A percentile compares a stretch with the other conserved stretches of the same genome.
Conservation (phyloP, 1,140 invertebrate genomes). For the Elymnias hypermnestra region DNA sequence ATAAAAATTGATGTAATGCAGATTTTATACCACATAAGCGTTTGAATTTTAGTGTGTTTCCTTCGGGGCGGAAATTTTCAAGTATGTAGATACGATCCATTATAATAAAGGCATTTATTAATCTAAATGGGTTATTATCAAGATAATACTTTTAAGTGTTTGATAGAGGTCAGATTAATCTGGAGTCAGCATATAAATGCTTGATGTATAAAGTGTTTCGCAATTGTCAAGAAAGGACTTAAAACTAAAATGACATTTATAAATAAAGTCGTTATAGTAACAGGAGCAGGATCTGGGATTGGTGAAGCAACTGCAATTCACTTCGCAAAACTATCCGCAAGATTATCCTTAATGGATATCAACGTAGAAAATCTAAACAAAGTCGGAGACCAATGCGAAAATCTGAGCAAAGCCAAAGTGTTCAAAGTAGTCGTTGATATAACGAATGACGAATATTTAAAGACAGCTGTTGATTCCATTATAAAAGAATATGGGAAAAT, state of each 20-base stretch:
- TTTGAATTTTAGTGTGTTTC: too few species aligned
- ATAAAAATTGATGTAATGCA: too few species aligned
- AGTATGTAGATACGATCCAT: too few species aligned
- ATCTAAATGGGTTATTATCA: too few species aligned
- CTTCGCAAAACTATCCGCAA: conserved; percentile 11
- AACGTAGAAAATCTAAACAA: conserved; percentile 4
- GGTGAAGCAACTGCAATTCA: conserved; percentile 4
- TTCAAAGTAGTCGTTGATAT: conserved; percentile 5
- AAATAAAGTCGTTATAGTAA: conserved; percentile 10
- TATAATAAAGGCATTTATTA: too few species aligned
- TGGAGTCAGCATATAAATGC: too few species aligned
- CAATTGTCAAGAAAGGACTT: too few species aligned
- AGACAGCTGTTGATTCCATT: conserved; percentile 1
- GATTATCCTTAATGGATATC: conserved; percentile 8
- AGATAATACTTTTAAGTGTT: too few species aligned
- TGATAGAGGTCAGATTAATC: too few species aligned
- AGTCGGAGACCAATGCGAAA: conserved; percentile 6
- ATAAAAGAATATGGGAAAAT: conserved; percentile 6
- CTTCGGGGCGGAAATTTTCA: too few species aligned
- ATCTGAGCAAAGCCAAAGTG: conserved; percentile 4
- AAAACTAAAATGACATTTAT: neutral
- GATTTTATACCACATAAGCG: too few species aligned
- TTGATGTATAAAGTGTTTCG: too few species aligned
- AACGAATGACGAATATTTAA: conserved; percentile 1
- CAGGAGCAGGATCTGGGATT: conserved; percentile 9